A percentile compares a stretch with the other conserved stretches of the same genome.
Conservation (phyloP, 2,113 vertebrate genomes). For the Nesogale talazaci region DNA sequence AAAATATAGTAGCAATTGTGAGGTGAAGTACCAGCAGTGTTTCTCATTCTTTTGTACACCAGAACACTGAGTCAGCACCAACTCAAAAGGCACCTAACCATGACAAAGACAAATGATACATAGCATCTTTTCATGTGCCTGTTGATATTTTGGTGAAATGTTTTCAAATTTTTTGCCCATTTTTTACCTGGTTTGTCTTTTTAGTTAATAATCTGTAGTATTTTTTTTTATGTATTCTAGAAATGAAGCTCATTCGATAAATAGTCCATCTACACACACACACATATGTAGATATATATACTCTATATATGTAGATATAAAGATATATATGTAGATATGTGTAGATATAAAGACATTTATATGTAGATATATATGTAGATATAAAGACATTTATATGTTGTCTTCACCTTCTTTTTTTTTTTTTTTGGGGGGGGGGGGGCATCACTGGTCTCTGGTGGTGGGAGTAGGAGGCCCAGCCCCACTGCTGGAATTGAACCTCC, state of each 20-base stretch:
- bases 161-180: background rate
- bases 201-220: background rate
- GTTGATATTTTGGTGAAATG: background rate
- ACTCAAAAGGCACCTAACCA: background rate
- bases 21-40: background rate
- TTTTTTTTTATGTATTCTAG: background rate
- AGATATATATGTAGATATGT: background rate
- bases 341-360: no score
- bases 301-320: background rate
- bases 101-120: no score
- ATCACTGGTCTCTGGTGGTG: no score
- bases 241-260: background rate
- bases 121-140: background rate
- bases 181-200: background rate
- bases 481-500: no score
- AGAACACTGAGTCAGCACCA: background rate
- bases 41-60: background rate
- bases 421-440: no score
- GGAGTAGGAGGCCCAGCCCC: no score
- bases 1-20: background rate
- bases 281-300: background rate
- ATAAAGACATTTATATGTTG: no score
- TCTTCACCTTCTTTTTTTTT: no score
- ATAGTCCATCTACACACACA: background rate
- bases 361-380: no score